Percentiles rank a stretch among this genome's conserved stretches.
These are phyloP conservation scores for Callaeas wilsoni DNA, from an alignment of 2,113 vertebrate genomes.

Conservation along the genomic window DNA sequence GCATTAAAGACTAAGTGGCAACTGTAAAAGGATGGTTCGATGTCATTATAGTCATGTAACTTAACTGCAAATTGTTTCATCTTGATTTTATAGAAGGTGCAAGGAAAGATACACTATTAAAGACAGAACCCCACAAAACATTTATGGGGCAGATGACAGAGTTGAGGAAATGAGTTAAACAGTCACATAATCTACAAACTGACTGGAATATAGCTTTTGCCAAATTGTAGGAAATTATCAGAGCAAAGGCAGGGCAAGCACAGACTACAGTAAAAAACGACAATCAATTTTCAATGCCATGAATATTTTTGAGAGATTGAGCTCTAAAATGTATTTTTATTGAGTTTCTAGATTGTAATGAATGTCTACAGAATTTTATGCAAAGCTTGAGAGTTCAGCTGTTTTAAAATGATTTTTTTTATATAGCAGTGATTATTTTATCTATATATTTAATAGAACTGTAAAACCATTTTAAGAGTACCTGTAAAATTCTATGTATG, in stretches of 20 bases:
- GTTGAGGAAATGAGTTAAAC: background rate
- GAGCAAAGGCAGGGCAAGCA: background rate
- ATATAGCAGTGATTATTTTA: slow-evolving; percentile 73
- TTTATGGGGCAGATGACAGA: background rate
- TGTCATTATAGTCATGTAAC: background rate
- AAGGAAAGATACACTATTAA: background rate
- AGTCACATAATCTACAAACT: background rate
- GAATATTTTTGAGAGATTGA: slow-evolving; percentile 39
- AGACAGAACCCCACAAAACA: background rate
- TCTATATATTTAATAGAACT: slow-evolving; percentile 64
- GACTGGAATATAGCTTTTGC: background rate
- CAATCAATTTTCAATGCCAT: slow-evolving; percentile 39
- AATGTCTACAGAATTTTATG: slow-evolving; percentile 61
- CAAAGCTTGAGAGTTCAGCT: slow-evolving; percentile 54
- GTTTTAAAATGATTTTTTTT: slow-evolving; percentile 67
- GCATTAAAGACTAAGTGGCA: background rate
- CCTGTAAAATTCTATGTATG: slow-evolving; percentile 64
- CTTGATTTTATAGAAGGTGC: background rate
- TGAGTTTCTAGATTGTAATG: slow-evolving; percentile 39
- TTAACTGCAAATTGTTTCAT: background rate
- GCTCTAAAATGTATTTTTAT: slow-evolving; percentile 49
- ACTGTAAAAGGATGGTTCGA: background rate
- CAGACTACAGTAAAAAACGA: background rate
- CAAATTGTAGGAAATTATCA: background rate
- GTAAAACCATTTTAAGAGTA: slow-evolving; percentile 63